Evolutionary conservation across 2,888 invertebrate species (phyloP), one percentile per base, ranked within the genome.

Genomic region (Trachelus stipa): DNA sequence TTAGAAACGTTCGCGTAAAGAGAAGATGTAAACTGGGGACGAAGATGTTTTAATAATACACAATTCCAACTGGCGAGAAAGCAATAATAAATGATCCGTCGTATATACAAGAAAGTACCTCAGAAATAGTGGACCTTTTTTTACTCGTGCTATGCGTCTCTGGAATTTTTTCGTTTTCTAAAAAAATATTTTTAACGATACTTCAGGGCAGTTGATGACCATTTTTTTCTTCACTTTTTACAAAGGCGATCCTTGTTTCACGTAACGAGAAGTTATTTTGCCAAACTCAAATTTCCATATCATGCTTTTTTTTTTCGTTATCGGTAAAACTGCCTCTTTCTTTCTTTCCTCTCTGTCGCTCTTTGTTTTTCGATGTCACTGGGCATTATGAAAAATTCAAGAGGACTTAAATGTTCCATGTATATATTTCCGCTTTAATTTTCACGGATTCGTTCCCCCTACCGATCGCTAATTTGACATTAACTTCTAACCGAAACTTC

Each of bases 11-110:
- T 76, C 80, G 82, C 77, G 82, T 79, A 81, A 85, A 81, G 80
- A 81, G 84, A 82, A 77, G 84, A 80, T 79, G 75, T 81, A 73
- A 75, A 68, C 79, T 40, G 82, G 80, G 83, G 80, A 81, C 75
- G 85, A 86, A 81, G 86, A 85, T 86, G 86, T 86, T 87, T 88
- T 86, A 88, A 88, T 88, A 88, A 88, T 88, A 88, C 83, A 87
- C 88, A 86, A 78, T 76, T 82, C 86, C 87, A 86, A 81, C 86
- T 85, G 87, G 84, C 80, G 81, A 81, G 84, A 86, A 83, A 82
- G 83, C 83, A 86, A 88, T 88, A 88, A 88, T 88, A 88, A 88
- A 88, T 87, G 83, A 82, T 76, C 74, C 74, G 74, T 11, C 23
- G 34, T n/a, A 11, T 34, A 34, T 34, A 34, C 74, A 34, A 33